A percentile compares a stretch with the other conserved stretches of the same genome.
phyloP scores from a whole-genome alignment of 2,888 invertebrate genomes.

The Yponomeuta malinellus region DNA sequence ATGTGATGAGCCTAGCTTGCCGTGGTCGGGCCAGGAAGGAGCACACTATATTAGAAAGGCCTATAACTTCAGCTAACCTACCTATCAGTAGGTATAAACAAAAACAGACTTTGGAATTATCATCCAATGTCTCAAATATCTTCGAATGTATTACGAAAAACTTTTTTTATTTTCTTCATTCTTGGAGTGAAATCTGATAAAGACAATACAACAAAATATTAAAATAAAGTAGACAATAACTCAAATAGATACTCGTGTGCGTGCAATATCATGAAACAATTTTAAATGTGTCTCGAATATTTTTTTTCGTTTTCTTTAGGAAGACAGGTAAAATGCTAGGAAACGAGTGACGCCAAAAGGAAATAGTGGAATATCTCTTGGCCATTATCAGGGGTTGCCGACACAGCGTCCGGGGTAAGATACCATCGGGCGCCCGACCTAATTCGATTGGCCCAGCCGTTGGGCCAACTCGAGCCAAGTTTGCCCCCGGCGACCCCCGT shows the following conservation, averaged over 20 bases:
- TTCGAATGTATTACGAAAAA: no score
- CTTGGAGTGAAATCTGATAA: no score
- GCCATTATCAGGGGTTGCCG: slow-evolving; percentile 7
- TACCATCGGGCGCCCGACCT: slow-evolving; percentile 62
- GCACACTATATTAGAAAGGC: no score
- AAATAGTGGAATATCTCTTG: slow-evolving; percentile 7
- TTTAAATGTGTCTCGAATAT: background rate
- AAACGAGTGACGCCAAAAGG: slow-evolving; percentile 1
- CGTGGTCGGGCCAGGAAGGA: no score
- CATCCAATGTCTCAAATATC: no score
- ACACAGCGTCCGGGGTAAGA: slow-evolving; percentile 39
- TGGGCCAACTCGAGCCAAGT: slow-evolving; percentile 8
- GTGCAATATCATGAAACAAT: no score
- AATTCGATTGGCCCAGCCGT: slow-evolving; percentile 37
- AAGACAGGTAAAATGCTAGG: background rate
- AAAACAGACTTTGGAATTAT: background rate
- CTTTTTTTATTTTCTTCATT: no score
- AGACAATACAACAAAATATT: no score
- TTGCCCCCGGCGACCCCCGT: background rate
- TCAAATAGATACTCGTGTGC: no score
- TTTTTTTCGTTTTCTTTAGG: background rate
- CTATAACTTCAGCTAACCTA: no score
- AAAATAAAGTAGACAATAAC: no score
- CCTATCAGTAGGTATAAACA: background rate
- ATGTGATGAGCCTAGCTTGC: no score